Conservation (phyloP, 2,113 vertebrate species). For the Varanus salvator region DNA sequence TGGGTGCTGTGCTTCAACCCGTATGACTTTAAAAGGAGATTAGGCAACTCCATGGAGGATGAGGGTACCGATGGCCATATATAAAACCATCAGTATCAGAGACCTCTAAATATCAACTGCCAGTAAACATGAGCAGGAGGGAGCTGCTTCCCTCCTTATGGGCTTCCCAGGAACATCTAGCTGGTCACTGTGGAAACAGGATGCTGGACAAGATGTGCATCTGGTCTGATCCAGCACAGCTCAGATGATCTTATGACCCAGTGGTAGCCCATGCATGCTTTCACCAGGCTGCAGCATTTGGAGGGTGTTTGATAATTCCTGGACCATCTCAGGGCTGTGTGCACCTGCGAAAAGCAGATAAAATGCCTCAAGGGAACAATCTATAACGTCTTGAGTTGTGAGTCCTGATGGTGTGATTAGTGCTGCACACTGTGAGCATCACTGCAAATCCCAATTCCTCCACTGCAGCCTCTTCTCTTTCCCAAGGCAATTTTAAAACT, state of each 20-base stretch:
- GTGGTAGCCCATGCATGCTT: not conserved
- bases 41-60: too few relatives aligned
- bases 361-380: not conserved
- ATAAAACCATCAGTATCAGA: too few relatives aligned
- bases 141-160: too few relatives aligned
- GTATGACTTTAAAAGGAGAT: too few relatives aligned
- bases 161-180: too few relatives aligned
- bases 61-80: too few relatives aligned
- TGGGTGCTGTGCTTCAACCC: not conserved
- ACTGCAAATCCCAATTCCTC: slow-evolving; percentile 3
- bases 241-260: not conserved
- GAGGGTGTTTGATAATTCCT: not conserved
- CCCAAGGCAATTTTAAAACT: not conserved
- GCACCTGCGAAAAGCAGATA: not conserved
- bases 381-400: not conserved
- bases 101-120: too few relatives aligned
- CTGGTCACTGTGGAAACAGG: too few relatives aligned
- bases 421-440: not conserved
- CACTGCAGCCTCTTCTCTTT: not conserved
- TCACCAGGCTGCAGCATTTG: not conserved
- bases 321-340: not conserved
- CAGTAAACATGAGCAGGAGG: too few relatives aligned
- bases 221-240: too few relatives aligned
- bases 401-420: not conserved
- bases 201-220: too few relatives aligned